Evolutionary conservation across 2,113 vertebrate genomes (phyloP).

Genomic region (Oxygymnocypris stewartii): DNA sequence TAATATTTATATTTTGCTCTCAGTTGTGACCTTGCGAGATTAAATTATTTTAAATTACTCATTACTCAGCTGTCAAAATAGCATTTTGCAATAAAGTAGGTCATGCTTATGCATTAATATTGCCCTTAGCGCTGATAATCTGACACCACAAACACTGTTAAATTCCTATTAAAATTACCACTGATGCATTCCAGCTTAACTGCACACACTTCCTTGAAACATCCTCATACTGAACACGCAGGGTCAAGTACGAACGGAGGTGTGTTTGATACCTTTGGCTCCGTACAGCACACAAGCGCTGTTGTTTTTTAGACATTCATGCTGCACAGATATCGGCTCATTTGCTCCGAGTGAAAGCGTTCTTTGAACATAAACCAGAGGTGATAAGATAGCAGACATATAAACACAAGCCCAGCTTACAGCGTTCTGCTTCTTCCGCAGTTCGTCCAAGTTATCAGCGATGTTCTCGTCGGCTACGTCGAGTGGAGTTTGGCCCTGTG

Average conservation of each 20-base stretch:
- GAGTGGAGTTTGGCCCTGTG: slow-evolving; percentile 76
- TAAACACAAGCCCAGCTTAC: slow-evolving; percentile 66
- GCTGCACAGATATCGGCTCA: slow-evolving; percentile 44
- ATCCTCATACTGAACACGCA: not conserved
- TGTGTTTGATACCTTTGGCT: slow-evolving; percentile 1
- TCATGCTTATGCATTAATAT: not conserved
- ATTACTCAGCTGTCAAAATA: not conserved
- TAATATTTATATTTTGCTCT: too few species aligned
- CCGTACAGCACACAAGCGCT: not conserved
- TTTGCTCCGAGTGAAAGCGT: slow-evolving; percentile 41
- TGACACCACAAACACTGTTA: not conserved
- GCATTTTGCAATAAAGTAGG: not conserved
- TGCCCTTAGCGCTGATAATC: not conserved
- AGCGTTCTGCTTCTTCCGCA: slow-evolving; percentile 80
- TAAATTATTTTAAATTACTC: too few species aligned
- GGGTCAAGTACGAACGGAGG: not conserved
- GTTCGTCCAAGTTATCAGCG: slow-evolving; percentile 75
- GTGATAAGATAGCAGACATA: slow-evolving; percentile 50
- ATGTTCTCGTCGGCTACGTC: slow-evolving; percentile 80
- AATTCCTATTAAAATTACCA: not conserved
- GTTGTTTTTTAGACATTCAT: slow-evolving; percentile 26
- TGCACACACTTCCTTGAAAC: not conserved
- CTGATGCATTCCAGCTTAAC: not conserved
- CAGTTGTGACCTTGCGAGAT: too few species aligned
- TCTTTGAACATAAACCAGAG: slow-evolving; percentile 50